Base-by-base conservation (phyloP, 1,140 invertebrate species). In the Drosophila sulfurigaster region DNA sequence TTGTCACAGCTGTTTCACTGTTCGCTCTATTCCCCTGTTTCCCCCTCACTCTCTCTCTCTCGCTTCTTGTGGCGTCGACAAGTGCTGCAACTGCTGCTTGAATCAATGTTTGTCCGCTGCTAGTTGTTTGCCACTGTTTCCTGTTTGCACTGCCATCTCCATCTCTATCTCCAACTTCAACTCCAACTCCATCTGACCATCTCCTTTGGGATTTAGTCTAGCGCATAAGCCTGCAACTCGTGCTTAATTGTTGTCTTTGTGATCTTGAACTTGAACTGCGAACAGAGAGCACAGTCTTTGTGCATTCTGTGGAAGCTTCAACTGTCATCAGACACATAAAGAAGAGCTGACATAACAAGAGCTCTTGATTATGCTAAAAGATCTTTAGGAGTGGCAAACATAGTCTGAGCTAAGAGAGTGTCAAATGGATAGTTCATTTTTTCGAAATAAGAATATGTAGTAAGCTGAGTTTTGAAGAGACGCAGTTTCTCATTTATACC, bases 1-100 rank as follows among this genome's bases (percentile, higher is more conserved):
- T 82, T 82, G 80, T 82, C 82, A 74, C 82, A 87, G 79, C 79
- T 87, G 82, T 80, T 82, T 48, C 11, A 10, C 32, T 51, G 7
- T 38, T 10, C 35, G 35, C 35, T 38, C 35, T 38, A 25, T 25
- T 25, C 20, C 20, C 20, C 20, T 25, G 3, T 25, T 25, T 15
- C 48, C n/a, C 45, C 1, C 13, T 5, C 28, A 2, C 8, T 45
- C 11, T 45, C 11, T 63, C 30, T 35, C 58, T 25, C 10, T 49
- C 10, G 0, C 28, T 54, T 30, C 38, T 45, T 15, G 30, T 49
- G 59, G 41, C 41, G 54, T 16, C 49, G 58, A 46, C 67, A 71
- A 65, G 67, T 62, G 59, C 6, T 59, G 54, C 54, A 57, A 57
- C 30, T 54, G 51, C 66, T 49, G 79, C 74, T 75, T 78, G 65